Base-by-base conservation (phyloP, 2,797 vertebrate genomes). In the Halcyon chelicuti region DNA sequence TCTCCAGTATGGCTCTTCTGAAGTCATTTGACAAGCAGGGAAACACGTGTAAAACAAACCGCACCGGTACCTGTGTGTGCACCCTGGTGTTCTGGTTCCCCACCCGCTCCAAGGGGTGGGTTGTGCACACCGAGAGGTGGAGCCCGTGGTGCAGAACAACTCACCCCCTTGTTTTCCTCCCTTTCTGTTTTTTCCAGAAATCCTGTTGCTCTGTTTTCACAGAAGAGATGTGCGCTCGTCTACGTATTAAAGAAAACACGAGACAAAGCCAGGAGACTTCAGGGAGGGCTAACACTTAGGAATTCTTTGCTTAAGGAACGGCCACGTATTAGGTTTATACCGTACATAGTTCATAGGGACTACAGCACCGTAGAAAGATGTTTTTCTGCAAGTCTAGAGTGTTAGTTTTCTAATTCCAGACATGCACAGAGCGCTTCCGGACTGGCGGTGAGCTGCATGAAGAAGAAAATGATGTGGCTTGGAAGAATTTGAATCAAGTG, bases 171-270 rank as follows among this genome's bases (percentile, higher is more conserved):
- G 10, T 37, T 33, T 15, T 13, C 40, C 22, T n/a, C 42, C 54
- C 11, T 40, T 63, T 58, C 40, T 86, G 62, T 95, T 63, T 94
- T 78, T 19, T 55, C 11, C 98, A 99, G 99, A 99, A 98, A 93
- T 98, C 99, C 1, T 99, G 98, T 94, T 99, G 99, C 97, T 98
- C 98, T 0, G 97, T 98, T 74, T 95, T 99, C 97, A 98, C 97
- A 3, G 98, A 98, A 47, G 99, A 99, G 89, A 97, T 99, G 76
- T 98, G 97, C 90, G 96, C 96, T 33, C 98, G 99, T 12, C 98
- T 99, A 23, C 97, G 95, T 78, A 96, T 94, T 5, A 86, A 87
- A 86, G 80, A 95, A 76, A 26, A 94, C 18, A 35, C 97, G 68
- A 66, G 49, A 85, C 96, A 79, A 23, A 97, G 96, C 80, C 96